A percentile compares a stretch with the other conserved stretches of the same genome.
Conservation (phyloP, 2,797 vertebrate genomes). For the Antrozous pallidus region DNA sequence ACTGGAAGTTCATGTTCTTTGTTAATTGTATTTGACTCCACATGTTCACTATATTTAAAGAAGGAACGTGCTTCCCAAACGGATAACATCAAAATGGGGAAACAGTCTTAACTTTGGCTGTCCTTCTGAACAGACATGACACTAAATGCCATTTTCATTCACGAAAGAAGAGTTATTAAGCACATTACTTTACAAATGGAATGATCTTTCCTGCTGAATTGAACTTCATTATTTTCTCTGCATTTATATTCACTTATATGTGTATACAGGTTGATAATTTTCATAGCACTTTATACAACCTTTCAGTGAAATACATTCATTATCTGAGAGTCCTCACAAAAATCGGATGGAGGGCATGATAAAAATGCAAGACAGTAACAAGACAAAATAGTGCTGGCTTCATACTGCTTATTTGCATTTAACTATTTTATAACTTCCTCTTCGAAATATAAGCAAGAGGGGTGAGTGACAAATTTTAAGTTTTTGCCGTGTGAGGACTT, state of each 20-base stretch:
- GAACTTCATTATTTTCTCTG: background rate
- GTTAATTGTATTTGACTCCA: background rate
- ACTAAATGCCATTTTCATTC: constrained; percentile 8
- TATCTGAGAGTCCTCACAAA: constrained; percentile 21
- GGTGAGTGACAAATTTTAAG: background rate
- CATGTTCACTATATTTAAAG: background rate
- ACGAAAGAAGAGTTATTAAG: background rate
- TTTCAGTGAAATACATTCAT: background rate
- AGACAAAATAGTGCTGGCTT: constrained; percentile 46
- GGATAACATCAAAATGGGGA: constrained; percentile 25
- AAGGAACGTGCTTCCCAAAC: background rate
- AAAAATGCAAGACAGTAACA: background rate
- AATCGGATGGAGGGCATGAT: background rate
- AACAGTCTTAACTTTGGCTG: background rate
- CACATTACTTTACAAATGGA: constrained; percentile 21
- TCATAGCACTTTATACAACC: background rate
- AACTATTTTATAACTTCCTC: background rate
- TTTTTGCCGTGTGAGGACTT: constrained; percentile 54
- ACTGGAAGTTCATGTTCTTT: background rate
- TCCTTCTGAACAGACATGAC: background rate
- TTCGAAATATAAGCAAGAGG: constrained; percentile 2
- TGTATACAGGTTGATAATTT: background rate
- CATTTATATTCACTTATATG: background rate
- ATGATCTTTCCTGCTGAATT: constrained; percentile 1
- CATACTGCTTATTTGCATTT: background rate